phyloP scores from a whole-genome alignment of 2,888 invertebrate genomes.

The Stenurella melanura region DNA sequence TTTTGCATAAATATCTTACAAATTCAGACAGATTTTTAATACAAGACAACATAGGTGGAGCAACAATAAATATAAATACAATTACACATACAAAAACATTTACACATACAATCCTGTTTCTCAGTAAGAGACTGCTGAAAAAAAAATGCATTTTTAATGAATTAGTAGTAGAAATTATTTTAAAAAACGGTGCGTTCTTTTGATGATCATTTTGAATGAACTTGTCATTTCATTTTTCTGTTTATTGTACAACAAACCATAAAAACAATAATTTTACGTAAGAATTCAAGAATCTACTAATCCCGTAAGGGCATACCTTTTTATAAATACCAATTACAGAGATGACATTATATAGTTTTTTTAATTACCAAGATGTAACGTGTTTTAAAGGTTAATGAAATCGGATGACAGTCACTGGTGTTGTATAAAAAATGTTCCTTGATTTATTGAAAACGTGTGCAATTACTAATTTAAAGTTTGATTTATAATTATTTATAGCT shows the following conservation, averaged over 20 bases:
- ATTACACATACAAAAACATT: too few relatives aligned
- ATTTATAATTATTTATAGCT: background rate
- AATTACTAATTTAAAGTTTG: background rate
- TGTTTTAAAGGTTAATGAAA: slow-evolving; percentile 7
- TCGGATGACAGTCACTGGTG: background rate
- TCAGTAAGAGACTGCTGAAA: background rate
- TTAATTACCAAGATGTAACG: background rate
- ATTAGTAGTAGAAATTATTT: background rate
- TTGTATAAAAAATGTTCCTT: background rate
- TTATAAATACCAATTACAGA: background rate
- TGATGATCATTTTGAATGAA: too few relatives aligned
- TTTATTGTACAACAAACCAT: too few relatives aligned
- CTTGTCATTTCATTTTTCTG: too few relatives aligned
- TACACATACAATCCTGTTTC: background rate
- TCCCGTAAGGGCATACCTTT: background rate
- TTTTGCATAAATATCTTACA: too few relatives aligned
- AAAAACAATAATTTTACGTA: too few relatives aligned
- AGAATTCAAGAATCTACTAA: background rate
- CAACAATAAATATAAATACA: too few relatives aligned
- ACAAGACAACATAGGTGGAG: too few relatives aligned
- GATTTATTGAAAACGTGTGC: background rate
- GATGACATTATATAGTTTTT: background rate
- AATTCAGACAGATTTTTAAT: too few relatives aligned
- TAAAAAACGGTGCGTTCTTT: too few relatives aligned
- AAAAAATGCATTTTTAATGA: background rate